Conservation (phyloP, 2,113 vertebrate genomes). For the Sinocyclocheilus grahami region DNA sequence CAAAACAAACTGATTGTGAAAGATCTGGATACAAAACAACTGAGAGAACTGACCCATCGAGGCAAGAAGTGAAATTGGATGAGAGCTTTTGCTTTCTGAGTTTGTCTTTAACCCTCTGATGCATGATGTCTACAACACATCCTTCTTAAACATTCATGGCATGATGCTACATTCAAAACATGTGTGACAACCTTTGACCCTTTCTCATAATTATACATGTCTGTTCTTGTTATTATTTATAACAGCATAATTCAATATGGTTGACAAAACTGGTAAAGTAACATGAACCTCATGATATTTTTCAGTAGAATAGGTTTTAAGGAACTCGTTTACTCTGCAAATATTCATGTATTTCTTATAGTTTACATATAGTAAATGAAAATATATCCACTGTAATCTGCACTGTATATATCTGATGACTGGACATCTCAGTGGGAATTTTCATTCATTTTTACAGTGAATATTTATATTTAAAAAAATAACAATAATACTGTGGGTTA, state of each 20-base stretch:
- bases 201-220: not conserved
- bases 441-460: not conserved
- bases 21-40: not conserved
- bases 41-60: not conserved
- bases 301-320: not conserved
- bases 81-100: not conserved
- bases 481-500: not conserved
- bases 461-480: not conserved
- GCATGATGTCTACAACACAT: not conserved
- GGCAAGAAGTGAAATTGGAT: too few species aligned
- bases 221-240: not conserved
- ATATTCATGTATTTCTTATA: not conserved
- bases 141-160: too few species aligned
- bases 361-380: not conserved
- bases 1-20: conserved; percentile 17
- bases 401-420: not conserved
- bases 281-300: not conserved
- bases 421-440: too few species aligned
- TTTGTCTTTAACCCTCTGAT: not conserved
- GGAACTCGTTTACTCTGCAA: not conserved
- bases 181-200: not conserved
- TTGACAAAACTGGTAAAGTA: not conserved
- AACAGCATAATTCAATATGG: not conserved
- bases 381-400: not conserved
- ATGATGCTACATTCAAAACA: not conserved